Evolutionary conservation across 2,797 vertebrate species (phyloP).

Genomic region (Limosa lapponica): DNA sequence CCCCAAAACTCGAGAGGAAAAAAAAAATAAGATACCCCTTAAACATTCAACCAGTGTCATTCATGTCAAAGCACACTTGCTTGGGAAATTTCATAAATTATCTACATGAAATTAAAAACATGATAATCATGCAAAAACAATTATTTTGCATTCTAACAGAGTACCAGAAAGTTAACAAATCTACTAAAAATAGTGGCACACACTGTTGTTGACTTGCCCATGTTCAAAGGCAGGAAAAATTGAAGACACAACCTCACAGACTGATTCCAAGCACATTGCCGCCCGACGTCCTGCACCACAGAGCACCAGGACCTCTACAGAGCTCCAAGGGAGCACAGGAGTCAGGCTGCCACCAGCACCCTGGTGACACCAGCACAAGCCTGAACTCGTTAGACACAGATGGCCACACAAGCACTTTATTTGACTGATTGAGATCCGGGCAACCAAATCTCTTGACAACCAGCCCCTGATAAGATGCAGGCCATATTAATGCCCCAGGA

Average conservation of each 20-base stretch:
- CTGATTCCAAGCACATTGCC: neutral
- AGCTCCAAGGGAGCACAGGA: neutral
- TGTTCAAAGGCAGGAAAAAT: neutral
- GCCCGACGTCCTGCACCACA: rapidly evolving
- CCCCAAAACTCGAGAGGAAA: neutral
- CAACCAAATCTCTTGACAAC: neutral
- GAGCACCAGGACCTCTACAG: neutral
- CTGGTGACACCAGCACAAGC: neutral
- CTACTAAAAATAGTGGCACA: neutral
- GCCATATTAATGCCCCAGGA: rapidly evolving
- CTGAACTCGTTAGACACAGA: neutral
- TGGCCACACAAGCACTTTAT: neutral
- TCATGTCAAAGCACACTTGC: neutral
- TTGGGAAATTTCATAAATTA: neutral
- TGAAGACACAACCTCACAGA: rapidly evolving
- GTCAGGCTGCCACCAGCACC: neutral
- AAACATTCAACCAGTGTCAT: neutral
- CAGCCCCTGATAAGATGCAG: neutral
- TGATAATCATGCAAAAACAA: neutral
- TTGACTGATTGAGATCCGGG: neutral
- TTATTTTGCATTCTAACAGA: neutral
- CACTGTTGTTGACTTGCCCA: neutral
- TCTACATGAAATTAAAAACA: neutral
- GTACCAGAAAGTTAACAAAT: neutral
- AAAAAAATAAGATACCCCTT: neutral